Conservation (phyloP, 2,888 invertebrate genomes). For the Drosophila austrosaltans region DNA sequence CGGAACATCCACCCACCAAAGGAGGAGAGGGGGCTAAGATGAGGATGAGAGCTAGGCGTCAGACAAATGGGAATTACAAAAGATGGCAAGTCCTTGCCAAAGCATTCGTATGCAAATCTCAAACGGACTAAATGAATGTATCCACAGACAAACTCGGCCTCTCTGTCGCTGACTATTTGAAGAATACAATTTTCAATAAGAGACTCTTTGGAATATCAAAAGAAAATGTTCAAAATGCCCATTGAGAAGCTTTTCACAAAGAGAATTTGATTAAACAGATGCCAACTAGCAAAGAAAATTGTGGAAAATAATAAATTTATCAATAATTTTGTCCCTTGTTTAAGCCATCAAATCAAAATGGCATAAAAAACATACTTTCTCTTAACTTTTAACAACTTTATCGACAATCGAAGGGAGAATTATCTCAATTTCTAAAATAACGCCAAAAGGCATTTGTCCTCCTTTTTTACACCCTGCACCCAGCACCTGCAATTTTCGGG, state of each 20-base stretch:
- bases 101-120: constrained; percentile 60
- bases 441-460: constrained; percentile 8
- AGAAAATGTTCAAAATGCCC: neutral
- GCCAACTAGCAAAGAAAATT: neutral
- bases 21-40: neutral
- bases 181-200: neutral
- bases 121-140: constrained; percentile 54
- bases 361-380: neutral
- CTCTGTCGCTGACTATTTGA: neutral
- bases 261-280: neutral
- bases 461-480: neutral
- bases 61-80: constrained; percentile 41
- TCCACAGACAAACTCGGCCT: constrained; percentile 44
- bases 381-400: constrained; percentile 11
- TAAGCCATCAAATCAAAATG: neutral
- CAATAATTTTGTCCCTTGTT: neutral
- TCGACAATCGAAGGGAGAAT: constrained; percentile 3
- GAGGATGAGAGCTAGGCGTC: constrained; percentile 25
- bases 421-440: neutral
- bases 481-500: neutral
- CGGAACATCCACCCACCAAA: neutral
- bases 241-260: neutral
- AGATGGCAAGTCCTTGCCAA: constrained; percentile 3
- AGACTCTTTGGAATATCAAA: neutral
- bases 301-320: neutral